Evolutionary conservation across 2,888 invertebrate species (phyloP), one percentile per base, ranked within the genome.

Genomic region (Mesorhabditis spiculigera): DNA sequence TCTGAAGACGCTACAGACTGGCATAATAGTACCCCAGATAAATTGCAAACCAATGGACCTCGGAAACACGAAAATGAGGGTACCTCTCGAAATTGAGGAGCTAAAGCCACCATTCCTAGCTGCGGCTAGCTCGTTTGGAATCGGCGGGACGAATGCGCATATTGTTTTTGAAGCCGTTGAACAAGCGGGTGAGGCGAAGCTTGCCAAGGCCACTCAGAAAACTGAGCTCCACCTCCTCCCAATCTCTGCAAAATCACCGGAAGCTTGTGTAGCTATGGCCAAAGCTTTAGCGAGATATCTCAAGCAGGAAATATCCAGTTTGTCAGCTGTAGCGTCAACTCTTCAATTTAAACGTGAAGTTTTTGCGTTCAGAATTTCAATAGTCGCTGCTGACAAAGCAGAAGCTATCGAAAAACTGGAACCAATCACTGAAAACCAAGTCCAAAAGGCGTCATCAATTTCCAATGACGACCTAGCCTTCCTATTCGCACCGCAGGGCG

Each of bases 91-190:
- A 50, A 50, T n/a, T 10, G 58, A 1, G n/a, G 8, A 50, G 8
- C 45, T 44, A n/a, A 44, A 66, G 13, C 6, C 45, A 10, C 16
- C 43, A 3, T 42, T 61, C 58, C 58, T 69, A 5, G 75, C 81
- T 44, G 76, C 73, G 0, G 69, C 82, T 6, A 78, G 82, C 68
- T 75, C 78, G 4, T 84, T 84, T 73, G 84, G 84, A 44, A 83
- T 84, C 58, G 83, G 84, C 4, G 84, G 84, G 28, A 84, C 84
- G n/a, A 84, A 84, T 75, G 84, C 70, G 65, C 78, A 79, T 67
- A 65, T 80, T 66, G 69, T 78, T n/a, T 67, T 78, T 6, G 76
- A 72, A 65, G n/a, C 65, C 4, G 68, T 62, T 4, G 8, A 43
- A n/a, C 10, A 42, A 41, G 28, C 68, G 45, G 5, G 4, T 62